A percentile compares a stretch with the other conserved stretches of the same genome.
These are phyloP conservation scores for Tanypteryx hageni DNA, from an alignment of 2,888 invertebrate genomes.

Conservation along the genomic window DNA sequence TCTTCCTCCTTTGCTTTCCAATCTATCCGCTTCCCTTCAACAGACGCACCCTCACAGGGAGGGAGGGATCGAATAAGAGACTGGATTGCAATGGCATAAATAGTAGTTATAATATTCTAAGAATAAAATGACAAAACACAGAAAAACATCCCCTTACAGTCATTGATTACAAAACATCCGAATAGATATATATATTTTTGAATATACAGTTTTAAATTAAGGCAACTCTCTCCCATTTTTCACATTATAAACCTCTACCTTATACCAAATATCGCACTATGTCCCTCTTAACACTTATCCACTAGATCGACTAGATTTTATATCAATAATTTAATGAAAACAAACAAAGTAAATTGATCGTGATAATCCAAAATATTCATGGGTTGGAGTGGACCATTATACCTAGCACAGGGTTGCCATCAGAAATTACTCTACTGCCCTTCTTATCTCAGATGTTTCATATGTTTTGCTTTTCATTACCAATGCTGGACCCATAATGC, in stretches of 20 bases:
- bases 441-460: background rate
- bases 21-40: slow-evolving; percentile 44
- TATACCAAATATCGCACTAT: slow-evolving; percentile 64
- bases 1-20: slow-evolving; percentile 30
- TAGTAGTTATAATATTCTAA: slow-evolving; percentile 59
- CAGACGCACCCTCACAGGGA: slow-evolving; percentile 41
- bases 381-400: slow-evolving; percentile 49
- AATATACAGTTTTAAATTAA: slow-evolving; percentile 63
- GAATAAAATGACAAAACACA: slow-evolving; percentile 62
- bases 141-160: slow-evolving; percentile 63
- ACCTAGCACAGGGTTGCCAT: slow-evolving; percentile 51
- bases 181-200: slow-evolving; percentile 59
- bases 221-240: slow-evolving; percentile 63
- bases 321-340: slow-evolving; percentile 63
- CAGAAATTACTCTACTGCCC: slow-evolving; percentile 22
- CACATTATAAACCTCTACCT: slow-evolving; percentile 63
- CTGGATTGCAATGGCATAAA: slow-evolving; percentile 63
- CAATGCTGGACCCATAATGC: slow-evolving; percentile 54
- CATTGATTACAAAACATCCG: slow-evolving; percentile 63
- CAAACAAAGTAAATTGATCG: slow-evolving; percentile 38
- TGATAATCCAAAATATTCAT: slow-evolving; percentile 43
- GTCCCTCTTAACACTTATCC: slow-evolving; percentile 64
- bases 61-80: slow-evolving; percentile 54
- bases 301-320: slow-evolving; percentile 61
- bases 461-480: slow-evolving; percentile 18